phyloP scores from a whole-genome alignment of 30 jellyfish, hydroid and myxozoan species.

The Catostylus mosaicus region DNA sequence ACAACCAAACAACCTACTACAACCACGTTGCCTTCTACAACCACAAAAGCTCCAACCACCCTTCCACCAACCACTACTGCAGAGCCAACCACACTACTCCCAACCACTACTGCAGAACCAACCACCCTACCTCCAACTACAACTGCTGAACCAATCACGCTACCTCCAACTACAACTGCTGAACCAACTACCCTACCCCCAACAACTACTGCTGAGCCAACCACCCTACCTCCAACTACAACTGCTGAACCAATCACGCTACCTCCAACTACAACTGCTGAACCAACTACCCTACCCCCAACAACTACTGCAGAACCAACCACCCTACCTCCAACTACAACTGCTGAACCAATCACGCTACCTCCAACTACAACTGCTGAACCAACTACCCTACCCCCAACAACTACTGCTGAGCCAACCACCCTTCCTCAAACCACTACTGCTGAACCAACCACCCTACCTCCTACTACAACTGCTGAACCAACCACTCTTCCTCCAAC shows the following conservation, averaged over 20 bases:
- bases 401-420: too few species aligned
- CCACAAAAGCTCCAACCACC: constrained; percentile 12
- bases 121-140: background rate
- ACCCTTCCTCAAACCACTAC: too few species aligned
- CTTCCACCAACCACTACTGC: background rate
- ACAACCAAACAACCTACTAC: constrained; percentile 1
- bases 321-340: too few species aligned
- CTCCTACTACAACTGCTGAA: too few species aligned
- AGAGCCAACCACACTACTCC: background rate
- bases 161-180: background rate
- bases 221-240: constrained; percentile 13
- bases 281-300: background rate
- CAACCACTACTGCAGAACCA: background rate
- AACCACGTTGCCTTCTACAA: constrained; percentile 6
- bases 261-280: background rate
- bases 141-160: background rate
- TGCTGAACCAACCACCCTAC: too few species aligned
- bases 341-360: too few species aligned
- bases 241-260: background rate
- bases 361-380: too few species aligned
- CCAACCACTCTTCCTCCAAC: constrained; percentile 8
- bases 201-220: constrained; percentile 1
- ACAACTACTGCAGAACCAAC: too few species aligned
- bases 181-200: background rate
- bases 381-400: background rate